These are phyloP conservation scores for Chelonia mydas DNA, from an alignment of 2,797 vertebrate species.

Conservation along the genomic window DNA sequence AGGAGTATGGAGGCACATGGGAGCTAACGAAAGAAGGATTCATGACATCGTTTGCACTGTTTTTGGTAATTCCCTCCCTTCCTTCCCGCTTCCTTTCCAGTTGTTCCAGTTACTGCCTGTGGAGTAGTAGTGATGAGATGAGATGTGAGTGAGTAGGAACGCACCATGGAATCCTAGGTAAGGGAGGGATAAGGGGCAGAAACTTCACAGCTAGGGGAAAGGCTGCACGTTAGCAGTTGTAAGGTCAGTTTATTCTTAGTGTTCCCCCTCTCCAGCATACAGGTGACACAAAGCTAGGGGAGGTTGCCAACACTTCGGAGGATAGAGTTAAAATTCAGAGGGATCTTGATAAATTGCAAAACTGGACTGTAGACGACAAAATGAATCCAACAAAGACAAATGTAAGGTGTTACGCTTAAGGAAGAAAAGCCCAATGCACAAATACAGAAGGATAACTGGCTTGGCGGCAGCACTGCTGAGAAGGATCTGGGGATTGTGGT, in stretches of 20 bases:
- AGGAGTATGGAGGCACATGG: slow-evolving; percentile 97
- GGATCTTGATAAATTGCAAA: neutral
- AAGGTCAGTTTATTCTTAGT: neutral
- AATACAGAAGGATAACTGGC: neutral
- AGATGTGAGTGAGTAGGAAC: neutral
- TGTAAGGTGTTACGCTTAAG: neutral
- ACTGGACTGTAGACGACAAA: neutral
- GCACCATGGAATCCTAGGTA: neutral
- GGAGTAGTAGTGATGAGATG: neutral
- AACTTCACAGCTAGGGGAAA: neutral
- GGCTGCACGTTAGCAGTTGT: neutral
- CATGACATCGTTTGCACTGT: slow-evolving; percentile 98
- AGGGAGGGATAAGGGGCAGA: neutral
- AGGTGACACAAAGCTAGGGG: neutral
- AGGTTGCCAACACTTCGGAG: neutral
- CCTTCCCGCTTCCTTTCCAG: neutral
- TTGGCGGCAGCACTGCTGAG: neutral
- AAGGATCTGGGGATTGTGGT: neutral
- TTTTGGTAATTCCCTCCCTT: slow-evolving; percentile 88
- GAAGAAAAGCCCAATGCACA: neutral
- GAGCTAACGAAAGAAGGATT: slow-evolving; percentile 99
- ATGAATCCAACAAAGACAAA: neutral
- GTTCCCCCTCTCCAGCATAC: neutral
- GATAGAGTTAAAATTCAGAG: neutral
- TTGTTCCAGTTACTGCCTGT: neutral